phyloP scores from a whole-genome alignment of 2,113 vertebrate species.

The Salvelinus alpinus region DNA sequence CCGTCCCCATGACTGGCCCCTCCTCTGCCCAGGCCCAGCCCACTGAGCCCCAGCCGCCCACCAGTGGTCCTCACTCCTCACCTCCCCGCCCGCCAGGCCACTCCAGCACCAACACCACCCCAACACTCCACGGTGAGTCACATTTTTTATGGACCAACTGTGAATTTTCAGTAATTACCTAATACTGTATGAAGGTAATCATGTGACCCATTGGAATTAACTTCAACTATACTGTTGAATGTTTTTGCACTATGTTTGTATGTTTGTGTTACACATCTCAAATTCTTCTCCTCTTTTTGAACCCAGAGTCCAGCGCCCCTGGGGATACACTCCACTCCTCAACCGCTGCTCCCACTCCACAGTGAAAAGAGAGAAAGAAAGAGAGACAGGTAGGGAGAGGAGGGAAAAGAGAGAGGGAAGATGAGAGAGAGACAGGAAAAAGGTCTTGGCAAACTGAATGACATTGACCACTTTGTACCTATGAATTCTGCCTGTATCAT shows the following conservation, averaged over 20 bases:
- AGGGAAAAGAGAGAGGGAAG: slow-evolving; percentile 25
- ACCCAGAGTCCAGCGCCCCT: slow-evolving; percentile 75
- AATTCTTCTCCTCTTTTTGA: not conserved
- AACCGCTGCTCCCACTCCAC: slow-evolving; percentile 76
- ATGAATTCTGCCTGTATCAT: slow-evolving; percentile 54
- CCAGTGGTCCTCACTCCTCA: slow-evolving; percentile 66
- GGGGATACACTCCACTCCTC: slow-evolving; percentile 79
- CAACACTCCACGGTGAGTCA: slow-evolving; percentile 65
- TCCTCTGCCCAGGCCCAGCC: slow-evolving; percentile 45
- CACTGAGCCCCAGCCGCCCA: slow-evolving; percentile 59
- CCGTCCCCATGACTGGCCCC: slow-evolving; percentile 20
- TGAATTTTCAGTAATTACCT: not conserved
- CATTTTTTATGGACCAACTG: not conserved
- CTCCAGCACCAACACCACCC: slow-evolving; percentile 45
- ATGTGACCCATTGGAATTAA: not conserved
- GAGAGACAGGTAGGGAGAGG: not conserved
- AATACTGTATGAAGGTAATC: too few relatives aligned
- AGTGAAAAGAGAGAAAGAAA: slow-evolving; percentile 81
- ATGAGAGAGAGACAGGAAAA: slow-evolving; percentile 38
- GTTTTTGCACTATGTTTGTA: not conserved
- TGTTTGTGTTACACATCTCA: slow-evolving; percentile 1
- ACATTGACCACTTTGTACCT: slow-evolving; percentile 57
- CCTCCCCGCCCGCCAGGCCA: slow-evolving; percentile 64
- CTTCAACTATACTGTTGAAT: not conserved
- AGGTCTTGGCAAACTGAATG: slow-evolving; percentile 47